Percentiles rank a stretch among this genome's conserved stretches.
These are phyloP conservation scores for Ypsolopha scabrella DNA, from an alignment of 2,888 invertebrate genomes.

Conservation along the genomic window DNA sequence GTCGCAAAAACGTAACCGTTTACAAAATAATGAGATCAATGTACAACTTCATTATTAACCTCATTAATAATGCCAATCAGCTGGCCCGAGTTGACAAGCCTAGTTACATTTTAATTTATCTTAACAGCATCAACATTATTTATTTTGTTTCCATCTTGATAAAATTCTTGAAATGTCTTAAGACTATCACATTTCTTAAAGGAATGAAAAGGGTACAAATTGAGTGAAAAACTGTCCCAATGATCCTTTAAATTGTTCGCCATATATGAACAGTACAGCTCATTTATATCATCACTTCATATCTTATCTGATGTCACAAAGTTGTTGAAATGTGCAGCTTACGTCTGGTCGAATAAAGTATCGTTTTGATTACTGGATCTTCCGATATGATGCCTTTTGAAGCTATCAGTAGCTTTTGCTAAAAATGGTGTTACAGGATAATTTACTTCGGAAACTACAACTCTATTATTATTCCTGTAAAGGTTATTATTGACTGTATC, in stretches of 20 bases:
- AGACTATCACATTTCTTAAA: constrained; percentile 10
- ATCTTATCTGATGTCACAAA: constrained; percentile 29
- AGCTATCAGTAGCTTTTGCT: constrained; percentile 23
- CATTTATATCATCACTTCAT: constrained; percentile 30
- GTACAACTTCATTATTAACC: too few species aligned
- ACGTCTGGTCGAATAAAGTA: constrained; percentile 24
- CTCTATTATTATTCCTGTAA: constrained; percentile 51
- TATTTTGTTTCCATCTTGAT: not conserved
- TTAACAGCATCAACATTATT: too few species aligned
- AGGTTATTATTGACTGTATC: constrained; percentile 42
- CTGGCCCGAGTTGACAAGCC: too few species aligned
- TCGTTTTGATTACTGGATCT: constrained; percentile 33
- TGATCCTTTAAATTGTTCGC: constrained; percentile 43
- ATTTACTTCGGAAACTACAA: constrained; percentile 45
- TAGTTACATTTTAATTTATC: too few species aligned
- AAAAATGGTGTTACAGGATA: constrained; percentile 35
- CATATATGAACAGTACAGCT: constrained; percentile 36
- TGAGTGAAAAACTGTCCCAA: constrained; percentile 46
- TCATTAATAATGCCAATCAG: too few species aligned
- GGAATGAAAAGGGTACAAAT: constrained; percentile 39
- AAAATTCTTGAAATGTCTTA: not conserved
- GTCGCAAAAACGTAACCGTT: too few species aligned
- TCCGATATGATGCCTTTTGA: constrained; percentile 27
- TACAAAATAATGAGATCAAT: too few species aligned
- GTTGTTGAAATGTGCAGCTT: constrained; percentile 34